A percentile compares a stretch with the other conserved stretches of the same genome.
Conservation (phyloP, 2,113 vertebrate genomes). For the Herpetotheres cachinnans region DNA sequence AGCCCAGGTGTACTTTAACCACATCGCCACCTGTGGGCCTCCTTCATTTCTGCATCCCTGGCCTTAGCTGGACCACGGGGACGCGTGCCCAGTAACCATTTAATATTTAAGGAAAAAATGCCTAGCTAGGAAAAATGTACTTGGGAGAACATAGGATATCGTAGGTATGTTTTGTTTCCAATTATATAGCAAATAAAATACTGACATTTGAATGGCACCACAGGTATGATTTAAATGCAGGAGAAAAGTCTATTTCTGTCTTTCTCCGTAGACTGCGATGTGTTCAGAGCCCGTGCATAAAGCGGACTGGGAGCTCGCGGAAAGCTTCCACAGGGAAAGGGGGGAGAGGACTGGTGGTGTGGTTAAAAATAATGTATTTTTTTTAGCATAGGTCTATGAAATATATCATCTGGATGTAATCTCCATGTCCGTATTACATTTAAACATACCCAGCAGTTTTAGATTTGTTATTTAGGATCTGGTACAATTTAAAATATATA, state of each 20-base stretch:
- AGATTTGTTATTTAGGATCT: slow-evolving; percentile 32
- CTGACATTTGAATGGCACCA: neutral
- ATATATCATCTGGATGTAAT: slow-evolving; percentile 57
- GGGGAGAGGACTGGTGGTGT: neutral
- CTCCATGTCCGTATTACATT: slow-evolving; percentile 16
- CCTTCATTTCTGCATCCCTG: slow-evolving; percentile 50
- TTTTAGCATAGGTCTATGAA: slow-evolving; percentile 16
- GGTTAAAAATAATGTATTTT: neutral
- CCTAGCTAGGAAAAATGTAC: neutral
- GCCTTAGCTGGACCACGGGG: neutral
- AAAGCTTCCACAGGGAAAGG: neutral
- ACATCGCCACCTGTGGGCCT: slow-evolving; percentile 80
- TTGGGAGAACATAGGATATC: neutral
- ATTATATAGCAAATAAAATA: neutral
- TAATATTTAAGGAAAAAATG: neutral
- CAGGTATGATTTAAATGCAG: neutral
- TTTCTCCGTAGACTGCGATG: neutral
- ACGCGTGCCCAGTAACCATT: accelerated
- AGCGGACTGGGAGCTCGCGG: neutral
- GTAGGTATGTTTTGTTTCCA: neutral
- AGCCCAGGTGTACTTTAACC: slow-evolving; percentile 72
- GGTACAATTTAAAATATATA: slow-evolving; percentile 34
- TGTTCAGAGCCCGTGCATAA: neutral
- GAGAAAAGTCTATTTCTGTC: neutral
- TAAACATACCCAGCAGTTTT: slow-evolving; percentile 50